Conservation (phyloP, 2,113 vertebrate genomes). For the Hoplias malabaricus region DNA sequence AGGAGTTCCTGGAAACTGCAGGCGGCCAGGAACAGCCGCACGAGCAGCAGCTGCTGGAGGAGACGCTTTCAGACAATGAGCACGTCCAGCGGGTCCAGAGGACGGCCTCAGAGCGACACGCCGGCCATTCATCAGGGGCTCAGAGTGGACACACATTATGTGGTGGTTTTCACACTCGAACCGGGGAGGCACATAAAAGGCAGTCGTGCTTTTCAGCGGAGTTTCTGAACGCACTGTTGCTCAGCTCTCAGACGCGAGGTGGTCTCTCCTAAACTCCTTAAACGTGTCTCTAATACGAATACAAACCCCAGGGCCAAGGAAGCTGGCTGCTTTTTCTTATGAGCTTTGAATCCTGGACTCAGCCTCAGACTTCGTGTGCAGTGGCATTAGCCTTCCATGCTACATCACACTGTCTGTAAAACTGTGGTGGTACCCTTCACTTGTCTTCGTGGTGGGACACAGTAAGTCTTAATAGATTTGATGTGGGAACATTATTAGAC, state of each 20-base stretch:
- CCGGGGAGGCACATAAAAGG: background rate
- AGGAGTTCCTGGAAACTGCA: constrained; percentile 41
- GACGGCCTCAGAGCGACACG: constrained; percentile 21
- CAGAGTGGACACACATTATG: background rate
- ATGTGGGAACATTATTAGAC: too few relatives aligned
- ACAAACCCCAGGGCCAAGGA: too few relatives aligned
- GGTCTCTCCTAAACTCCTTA: too few relatives aligned
- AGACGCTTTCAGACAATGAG: constrained; percentile 33
- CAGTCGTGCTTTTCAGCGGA: background rate
- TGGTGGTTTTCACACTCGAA: constrained; percentile 1
- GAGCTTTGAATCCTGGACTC: too few relatives aligned
- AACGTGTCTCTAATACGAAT: too few relatives aligned
- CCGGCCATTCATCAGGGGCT: constrained; percentile 12
- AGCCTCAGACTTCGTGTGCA: too few relatives aligned
- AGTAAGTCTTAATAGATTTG: too few relatives aligned
- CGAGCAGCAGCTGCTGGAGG: constrained; percentile 34
- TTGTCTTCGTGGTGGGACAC: too few relatives aligned
- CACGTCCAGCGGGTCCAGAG: constrained; percentile 7
- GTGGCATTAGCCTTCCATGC: too few relatives aligned
- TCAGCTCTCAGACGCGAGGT: background rate
- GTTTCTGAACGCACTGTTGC: background rate
- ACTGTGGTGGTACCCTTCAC: too few relatives aligned
- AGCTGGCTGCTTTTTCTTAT: too few relatives aligned
- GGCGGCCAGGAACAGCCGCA: constrained; percentile 43
- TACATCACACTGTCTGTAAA: too few relatives aligned